Base-by-base conservation (phyloP, 2,113 vertebrate species). In the Chamaea fasciata region DNA sequence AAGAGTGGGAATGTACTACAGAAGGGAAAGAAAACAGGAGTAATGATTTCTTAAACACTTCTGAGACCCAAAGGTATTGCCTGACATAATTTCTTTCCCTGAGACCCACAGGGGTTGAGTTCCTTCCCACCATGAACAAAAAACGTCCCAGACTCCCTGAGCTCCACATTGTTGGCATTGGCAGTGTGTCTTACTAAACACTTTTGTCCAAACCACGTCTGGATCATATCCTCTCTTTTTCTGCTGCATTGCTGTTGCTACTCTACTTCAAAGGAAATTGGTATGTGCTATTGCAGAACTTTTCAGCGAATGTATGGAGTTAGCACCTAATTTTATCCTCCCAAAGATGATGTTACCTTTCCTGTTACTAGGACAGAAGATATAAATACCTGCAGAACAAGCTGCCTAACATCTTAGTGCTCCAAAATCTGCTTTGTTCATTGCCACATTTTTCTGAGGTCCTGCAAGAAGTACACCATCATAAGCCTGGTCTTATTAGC, bases 381-480 rank as follows among this genome's bases (percentile, higher is more conserved):
- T 75, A 82, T 44, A 81, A 86, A 82, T 91, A 89, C 41, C 39
- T 79, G 39, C n/a, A 44, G 74, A 87, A 87, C 53, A 88, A 87
- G 15, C 41, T 79, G 37, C 17, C 69, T 87, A 57, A 46, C 33
- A 50, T 79, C n/a, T 82, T 28, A 73, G 42, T 62, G 31, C 57
- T 84, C 49, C 33, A 80, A 85, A 91, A 26, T 73, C 49, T 75
- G 33, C 24, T 94, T 41, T 84, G n/a, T 39, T 95, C 74, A 65
- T 73, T 91, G 57, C 10, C 62, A 64, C 3, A 0, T 57, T 92
- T 90, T 70, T 77, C 47, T 71, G 59, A 92, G 37, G 52, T 84
- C 10, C 31, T 73, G 35, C 50, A 93, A 70, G 59, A 84, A 68
- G 23, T 9, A 49, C 19, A 2, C 53, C 44, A 18, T 42, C 31